phyloP scores from a whole-genome alignment of 1,140 invertebrate genomes.

The Mactra quadrangularis region DNA sequence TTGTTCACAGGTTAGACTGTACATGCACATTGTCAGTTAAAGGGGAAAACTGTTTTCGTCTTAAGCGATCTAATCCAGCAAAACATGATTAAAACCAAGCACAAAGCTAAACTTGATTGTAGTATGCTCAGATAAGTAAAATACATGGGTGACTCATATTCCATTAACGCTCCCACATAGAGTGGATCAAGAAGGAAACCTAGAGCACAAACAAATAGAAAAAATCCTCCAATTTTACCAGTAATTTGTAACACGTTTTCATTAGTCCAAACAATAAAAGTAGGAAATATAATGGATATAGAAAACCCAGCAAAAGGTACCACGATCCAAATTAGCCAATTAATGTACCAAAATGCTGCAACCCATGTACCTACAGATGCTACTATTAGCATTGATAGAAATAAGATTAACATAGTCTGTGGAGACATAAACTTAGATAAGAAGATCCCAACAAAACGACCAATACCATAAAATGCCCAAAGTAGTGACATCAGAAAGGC shows the following conservation, averaged over 20 bases:
- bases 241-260: constrained; percentile 53
- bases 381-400: neutral
- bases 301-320: constrained; percentile 43
- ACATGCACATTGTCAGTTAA: too few species aligned
- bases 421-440: constrained; percentile 8
- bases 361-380: constrained; percentile 42
- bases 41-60: too few species aligned
- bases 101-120: neutral
- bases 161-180: constrained; percentile 38
- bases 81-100: neutral
- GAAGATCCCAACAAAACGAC: constrained; percentile 55
- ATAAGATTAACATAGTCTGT: constrained; percentile 25
- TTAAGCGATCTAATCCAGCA: too few species aligned
- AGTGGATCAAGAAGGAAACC: constrained; percentile 42
- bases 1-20: too few species aligned
- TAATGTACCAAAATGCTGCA: neutral
- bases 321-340: constrained; percentile 46
- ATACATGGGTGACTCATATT: constrained; percentile 24
- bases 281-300: constrained; percentile 60
- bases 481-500: constrained; percentile 53
- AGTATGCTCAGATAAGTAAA: constrained; percentile 3
- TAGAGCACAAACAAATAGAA: constrained; percentile 7
- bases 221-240: constrained; percentile 41
- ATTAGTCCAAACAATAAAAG: constrained; percentile 57
- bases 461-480: constrained; percentile 56